Evolutionary conservation across 2,113 vertebrate genomes (phyloP), one percentile per base, ranked within the genome.

Genomic region (Istiophorus platypterus): DNA sequence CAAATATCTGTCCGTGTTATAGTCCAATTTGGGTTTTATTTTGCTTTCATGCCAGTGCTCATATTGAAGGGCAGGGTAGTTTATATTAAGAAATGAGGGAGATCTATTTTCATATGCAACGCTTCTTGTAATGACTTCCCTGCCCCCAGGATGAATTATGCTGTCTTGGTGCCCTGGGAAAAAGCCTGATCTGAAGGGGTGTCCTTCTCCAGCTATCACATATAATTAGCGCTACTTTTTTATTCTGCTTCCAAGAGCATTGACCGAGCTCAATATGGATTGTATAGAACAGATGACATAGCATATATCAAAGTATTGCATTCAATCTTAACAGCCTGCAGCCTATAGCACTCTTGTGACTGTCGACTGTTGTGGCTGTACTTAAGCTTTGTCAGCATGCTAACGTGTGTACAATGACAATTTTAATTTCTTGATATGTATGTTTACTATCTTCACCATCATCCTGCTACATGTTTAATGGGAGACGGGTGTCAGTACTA

Each of bases 1-100:
- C 6, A 3, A 34, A 34, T 4, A 34, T 34, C 71, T 67, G 6
- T 8, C 5, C 2, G 86, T 27, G 18, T 74, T 90, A 13, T 39
- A 67, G 20, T 88, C 80, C 71, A 84, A 34, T 85, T 90, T 88
- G 47, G 70, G 68, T 58, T 85, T 42, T 51, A 68, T 58, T 85
- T 42, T 51, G 67, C 81, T 86, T 90, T 89, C 58, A 79, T 66
- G 76, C 29, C 65, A 64, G 26, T 17, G 0, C 85, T 85, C 39
- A 76, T 88, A 88, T 85, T 59, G 49, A 61, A 34, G 67, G 29
- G 29, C 75, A 77, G 84, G 80, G 78, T 54, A 88, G 75, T 72
- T 83, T 80, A 14, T 63, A 70, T 63, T 70, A 71, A 41, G 5
- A 18, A 69, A 52, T 54, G n/a, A 83, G 77, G 56, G 58, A 67